These are phyloP conservation scores for Ondatra zibethicus DNA, from an alignment of 2,113 vertebrate species.

Conservation along the genomic window DNA sequence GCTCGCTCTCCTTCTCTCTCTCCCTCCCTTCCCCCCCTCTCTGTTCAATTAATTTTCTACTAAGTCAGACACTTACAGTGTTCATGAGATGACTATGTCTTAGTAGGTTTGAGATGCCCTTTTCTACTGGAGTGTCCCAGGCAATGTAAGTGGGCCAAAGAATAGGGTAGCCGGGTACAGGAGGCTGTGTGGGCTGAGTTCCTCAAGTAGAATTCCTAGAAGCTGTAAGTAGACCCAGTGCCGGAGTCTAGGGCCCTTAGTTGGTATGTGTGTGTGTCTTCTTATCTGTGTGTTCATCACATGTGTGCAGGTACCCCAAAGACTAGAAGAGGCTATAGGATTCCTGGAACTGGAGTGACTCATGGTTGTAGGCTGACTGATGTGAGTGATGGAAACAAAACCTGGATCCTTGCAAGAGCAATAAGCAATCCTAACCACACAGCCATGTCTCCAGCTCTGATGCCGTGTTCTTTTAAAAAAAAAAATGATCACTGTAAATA, in stretches of 20 bases:
- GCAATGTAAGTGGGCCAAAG: too few relatives aligned
- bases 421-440: not conserved
- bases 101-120: too few relatives aligned
- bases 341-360: not conserved
- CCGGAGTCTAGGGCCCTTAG: too few relatives aligned
- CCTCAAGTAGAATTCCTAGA: too few relatives aligned
- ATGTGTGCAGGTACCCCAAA: not conserved
- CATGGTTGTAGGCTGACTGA: not conserved
- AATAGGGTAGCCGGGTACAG: too few relatives aligned
- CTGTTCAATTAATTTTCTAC: not conserved
- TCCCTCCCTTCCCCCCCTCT: not conserved
- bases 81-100: too few relatives aligned
- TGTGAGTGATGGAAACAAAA: not conserved
- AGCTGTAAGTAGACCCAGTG: too few relatives aligned
- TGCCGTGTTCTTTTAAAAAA: not conserved
- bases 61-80: too few relatives aligned
- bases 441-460: not conserved
- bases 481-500: not conserved
- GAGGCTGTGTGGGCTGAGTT: too few relatives aligned
- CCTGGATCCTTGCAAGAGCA: not conserved
- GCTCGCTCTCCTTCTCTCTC: not conserved
- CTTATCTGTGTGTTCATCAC: not conserved
- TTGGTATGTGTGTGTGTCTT: not conserved
- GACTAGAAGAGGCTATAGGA: not conserved
- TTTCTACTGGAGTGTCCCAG: too few relatives aligned